phyloP scores from a whole-genome alignment of 2,113 vertebrate species.

The Boulengeromyrus knoepffleri region DNA sequence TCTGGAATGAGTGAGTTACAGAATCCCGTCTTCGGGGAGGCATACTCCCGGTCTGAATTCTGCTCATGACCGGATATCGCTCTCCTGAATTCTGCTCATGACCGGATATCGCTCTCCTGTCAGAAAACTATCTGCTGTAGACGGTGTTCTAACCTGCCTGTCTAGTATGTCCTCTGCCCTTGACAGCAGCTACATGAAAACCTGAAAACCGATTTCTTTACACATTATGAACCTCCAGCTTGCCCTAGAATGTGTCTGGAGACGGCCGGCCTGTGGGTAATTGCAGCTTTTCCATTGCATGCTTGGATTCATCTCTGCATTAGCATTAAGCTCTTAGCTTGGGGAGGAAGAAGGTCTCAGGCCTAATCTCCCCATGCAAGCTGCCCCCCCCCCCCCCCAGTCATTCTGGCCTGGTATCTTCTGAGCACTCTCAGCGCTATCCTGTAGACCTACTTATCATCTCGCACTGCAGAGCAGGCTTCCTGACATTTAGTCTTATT shows the following conservation, averaged over 20 bases:
- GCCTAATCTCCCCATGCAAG: conserved; percentile 15
- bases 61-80: not conserved
- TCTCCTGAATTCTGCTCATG: not conserved
- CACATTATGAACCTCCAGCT: not conserved
- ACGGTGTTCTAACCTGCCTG: not conserved
- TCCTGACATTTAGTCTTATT: not conserved
- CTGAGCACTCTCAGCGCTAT: not conserved
- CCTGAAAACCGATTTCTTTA: not conserved
- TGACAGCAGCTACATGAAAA: not conserved
- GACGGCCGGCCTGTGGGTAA: too few relatives aligned
- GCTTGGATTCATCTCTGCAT: not conserved
- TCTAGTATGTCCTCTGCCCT: not conserved
- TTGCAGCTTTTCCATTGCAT: not conserved
- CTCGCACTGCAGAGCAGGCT: not conserved
- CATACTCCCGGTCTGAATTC: not conserved
- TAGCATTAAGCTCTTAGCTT: conserved; percentile 13
- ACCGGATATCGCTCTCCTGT: not conserved
- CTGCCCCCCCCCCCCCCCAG: not conserved
- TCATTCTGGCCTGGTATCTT: not conserved
- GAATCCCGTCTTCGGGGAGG: not conserved
- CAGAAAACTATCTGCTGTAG: not conserved
- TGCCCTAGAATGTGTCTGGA: not conserved
- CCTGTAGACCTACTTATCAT: not conserved
- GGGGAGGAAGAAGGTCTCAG: not conserved
- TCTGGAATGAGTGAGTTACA: not conserved